Percentiles rank a stretch among this genome's conserved stretches.
Conservation (phyloP, 2,113 vertebrate species). For the Phoenicopterus ruber region DNA sequence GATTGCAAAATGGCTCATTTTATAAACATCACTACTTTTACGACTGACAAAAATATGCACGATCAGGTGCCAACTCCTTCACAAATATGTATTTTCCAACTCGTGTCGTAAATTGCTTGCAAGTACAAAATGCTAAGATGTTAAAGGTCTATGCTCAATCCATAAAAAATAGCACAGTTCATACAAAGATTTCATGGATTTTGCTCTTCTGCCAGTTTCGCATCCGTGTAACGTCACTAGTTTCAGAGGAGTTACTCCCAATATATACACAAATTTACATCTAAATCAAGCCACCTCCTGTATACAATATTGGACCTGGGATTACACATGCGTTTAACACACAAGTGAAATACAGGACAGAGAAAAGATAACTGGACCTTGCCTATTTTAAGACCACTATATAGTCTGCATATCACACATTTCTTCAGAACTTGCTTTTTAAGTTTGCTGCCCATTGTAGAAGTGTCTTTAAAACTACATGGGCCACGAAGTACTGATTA, state of each 20-base stretch:
- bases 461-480: conserved; percentile 2
- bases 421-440: conserved; percentile 18
- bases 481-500: not conserved
- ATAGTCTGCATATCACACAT: not conserved
- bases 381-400: not conserved
- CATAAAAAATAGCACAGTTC: not conserved
- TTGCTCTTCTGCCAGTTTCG: not conserved
- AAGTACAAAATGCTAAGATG: not conserved
- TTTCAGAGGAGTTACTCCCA: not conserved
- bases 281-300: not conserved
- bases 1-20: conserved; percentile 54
- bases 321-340: not conserved
- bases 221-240: not conserved
- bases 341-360: conserved; percentile 7
- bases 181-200: not conserved
- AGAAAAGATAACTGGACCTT: not conserved
- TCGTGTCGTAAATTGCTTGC: not conserved
- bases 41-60: conserved; percentile 25
- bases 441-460: not conserved
- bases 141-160: not conserved
- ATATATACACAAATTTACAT: not conserved
- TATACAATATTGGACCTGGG: not conserved
- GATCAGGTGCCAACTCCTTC: conserved; percentile 36
- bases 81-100: not conserved
- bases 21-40: conserved; percentile 48